Percentiles rank a stretch among this genome's conserved stretches.
Conservation (phyloP, 2,113 vertebrate genomes). For the Cyanoderma ruficeps region DNA sequence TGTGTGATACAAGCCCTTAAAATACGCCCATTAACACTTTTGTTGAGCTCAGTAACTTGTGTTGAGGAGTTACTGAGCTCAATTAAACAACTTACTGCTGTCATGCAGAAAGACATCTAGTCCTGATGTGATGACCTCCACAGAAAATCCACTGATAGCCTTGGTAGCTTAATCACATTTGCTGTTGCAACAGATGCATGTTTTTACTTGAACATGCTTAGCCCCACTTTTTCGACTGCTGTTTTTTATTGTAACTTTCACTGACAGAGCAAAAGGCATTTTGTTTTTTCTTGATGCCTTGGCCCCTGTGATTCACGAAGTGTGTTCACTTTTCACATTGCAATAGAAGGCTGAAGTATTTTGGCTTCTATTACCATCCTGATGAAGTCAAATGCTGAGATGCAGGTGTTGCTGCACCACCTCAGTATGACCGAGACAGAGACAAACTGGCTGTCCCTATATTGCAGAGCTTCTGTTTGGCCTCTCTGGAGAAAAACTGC, state of each 20-base stretch:
- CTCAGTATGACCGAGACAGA: background rate
- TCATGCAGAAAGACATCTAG: background rate
- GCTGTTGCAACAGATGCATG: background rate
- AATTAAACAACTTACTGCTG: background rate
- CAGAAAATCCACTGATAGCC: background rate
- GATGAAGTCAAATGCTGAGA: background rate
- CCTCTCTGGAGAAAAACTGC: background rate
- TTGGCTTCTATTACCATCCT: background rate
- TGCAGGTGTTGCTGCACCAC: background rate
- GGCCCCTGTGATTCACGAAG: background rate
- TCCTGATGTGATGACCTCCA: background rate
- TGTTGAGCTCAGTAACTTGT: background rate
- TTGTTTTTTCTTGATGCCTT: background rate
- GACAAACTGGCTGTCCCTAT: background rate
- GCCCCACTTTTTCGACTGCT: background rate
- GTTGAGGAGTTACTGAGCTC: too few relatives aligned
- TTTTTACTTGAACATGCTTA: background rate
- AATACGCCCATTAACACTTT: background rate
- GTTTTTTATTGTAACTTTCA: background rate
- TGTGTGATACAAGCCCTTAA: background rate
- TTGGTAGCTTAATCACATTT: constrained; percentile 9
- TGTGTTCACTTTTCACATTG: background rate
- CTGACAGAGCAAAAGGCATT: background rate
- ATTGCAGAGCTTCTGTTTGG: background rate
- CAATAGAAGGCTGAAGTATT: background rate